Evolutionary conservation across 2,888 invertebrate genomes (phyloP).

Genomic region (Ctena decussata): DNA sequence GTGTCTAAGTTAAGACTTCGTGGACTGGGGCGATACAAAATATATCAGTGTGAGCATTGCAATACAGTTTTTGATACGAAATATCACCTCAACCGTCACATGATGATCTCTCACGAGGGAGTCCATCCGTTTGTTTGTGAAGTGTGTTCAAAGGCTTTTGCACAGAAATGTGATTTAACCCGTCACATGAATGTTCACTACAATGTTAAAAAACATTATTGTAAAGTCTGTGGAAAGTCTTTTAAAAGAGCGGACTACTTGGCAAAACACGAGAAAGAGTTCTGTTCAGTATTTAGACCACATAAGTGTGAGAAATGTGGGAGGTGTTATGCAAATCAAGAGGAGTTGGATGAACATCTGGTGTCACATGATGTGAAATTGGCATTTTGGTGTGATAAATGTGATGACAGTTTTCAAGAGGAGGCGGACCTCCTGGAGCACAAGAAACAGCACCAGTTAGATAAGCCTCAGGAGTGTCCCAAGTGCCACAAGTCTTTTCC

Average conservation of each 20-base stretch:
- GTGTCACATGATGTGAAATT: conserved; percentile 7
- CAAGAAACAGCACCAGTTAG: conserved; percentile 50
- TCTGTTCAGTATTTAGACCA: conserved; percentile 56
- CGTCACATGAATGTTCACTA: conserved; percentile 63
- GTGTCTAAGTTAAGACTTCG: neutral
- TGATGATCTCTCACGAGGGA: conserved; percentile 53
- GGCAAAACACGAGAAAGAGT: conserved; percentile 62
- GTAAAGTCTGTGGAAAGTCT: conserved; percentile 62
- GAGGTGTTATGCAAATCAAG: conserved; percentile 49
- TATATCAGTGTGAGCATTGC: conserved; percentile 57
- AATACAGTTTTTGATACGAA: conserved; percentile 56
- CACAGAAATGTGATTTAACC: conserved; percentile 63
- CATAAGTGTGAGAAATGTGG: conserved; percentile 57
- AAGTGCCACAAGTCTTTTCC: conserved; percentile 49
- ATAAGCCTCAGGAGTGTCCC: conserved; percentile 47
- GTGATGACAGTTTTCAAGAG: conserved; percentile 41
- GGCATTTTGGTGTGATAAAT: conserved; percentile 50
- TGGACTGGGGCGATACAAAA: neutral
- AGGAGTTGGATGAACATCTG: conserved; percentile 45
- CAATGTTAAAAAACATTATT: conserved; percentile 45
- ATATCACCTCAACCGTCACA: conserved; percentile 60
- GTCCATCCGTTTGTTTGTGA: conserved; percentile 52
- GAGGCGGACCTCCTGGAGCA: conserved; percentile 54
- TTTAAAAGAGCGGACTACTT: conserved; percentile 65
- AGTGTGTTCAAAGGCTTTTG: conserved; percentile 52